Percentiles rank a stretch among this genome's conserved stretches.
Evolutionary conservation across 2,113 vertebrate genomes (phyloP).

Genomic region (Eudyptes chrysolophus): DNA sequence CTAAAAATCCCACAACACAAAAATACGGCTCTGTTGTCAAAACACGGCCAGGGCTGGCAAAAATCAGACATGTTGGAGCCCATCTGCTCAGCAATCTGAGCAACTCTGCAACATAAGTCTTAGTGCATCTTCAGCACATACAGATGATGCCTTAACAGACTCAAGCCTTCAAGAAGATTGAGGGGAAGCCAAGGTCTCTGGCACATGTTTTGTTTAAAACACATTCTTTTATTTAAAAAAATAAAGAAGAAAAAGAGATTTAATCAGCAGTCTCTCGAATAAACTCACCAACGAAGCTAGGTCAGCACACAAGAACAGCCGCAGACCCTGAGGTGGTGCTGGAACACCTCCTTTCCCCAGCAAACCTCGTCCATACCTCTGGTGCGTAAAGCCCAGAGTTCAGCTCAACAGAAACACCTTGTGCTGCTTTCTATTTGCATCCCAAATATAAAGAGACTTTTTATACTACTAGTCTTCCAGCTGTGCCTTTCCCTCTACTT

Average conservation of each 20-base stretch:
- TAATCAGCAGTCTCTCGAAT: not conserved
- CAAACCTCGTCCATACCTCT: not conserved
- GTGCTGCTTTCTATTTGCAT: not conserved
- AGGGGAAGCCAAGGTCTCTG: conserved; percentile 64
- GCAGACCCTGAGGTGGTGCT: not conserved
- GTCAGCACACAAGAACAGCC: not conserved
- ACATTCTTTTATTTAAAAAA: not conserved
- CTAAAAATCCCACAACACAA: conserved; percentile 64
- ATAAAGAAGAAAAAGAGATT: not conserved
- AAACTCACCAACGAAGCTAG: not conserved
- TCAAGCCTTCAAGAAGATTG: conserved; percentile 56
- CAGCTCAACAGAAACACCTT: not conserved
- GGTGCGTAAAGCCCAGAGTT: not conserved
- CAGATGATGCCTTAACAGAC: conserved; percentile 63
- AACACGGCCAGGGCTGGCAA: conserved; percentile 66
- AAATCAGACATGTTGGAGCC: conserved; percentile 60
- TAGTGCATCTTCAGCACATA: conserved; percentile 60
- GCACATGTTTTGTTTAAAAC: conserved; percentile 60
- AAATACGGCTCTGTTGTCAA: conserved; percentile 63
- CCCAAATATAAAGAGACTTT: not conserved
- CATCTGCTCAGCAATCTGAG: conserved; percentile 69
- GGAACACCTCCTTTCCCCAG: not conserved
- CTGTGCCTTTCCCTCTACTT: not conserved
- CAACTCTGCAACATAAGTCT: conserved; percentile 52
- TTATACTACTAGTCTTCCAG: not conserved